phyloP scores from a whole-genome alignment of 1,140 invertebrate species.

The Musca domestica region DNA sequence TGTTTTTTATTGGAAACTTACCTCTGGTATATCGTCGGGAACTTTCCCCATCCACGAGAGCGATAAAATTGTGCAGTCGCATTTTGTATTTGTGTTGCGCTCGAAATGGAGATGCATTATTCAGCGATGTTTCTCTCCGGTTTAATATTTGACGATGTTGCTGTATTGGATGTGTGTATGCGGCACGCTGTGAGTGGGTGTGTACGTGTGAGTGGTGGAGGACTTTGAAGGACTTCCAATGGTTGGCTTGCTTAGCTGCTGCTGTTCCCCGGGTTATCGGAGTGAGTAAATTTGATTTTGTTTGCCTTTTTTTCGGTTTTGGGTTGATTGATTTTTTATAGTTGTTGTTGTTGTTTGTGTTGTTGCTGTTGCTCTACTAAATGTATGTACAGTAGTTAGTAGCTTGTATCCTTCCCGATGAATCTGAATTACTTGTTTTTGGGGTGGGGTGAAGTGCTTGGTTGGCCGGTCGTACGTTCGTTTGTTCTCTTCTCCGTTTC shows the following conservation, averaged over 20 bases:
- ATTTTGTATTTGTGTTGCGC: conserved; percentile 85
- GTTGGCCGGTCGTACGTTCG: not conserved
- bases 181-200: no score
- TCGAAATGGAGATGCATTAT: conserved; percentile 90
- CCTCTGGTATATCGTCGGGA: conserved; percentile 89
- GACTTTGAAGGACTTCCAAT: no score
- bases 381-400: no score
- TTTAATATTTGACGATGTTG: no score
- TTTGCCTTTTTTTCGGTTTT: not conserved
- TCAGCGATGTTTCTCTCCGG: not conserved
- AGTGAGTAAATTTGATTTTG: not conserved
- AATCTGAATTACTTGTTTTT: no score
- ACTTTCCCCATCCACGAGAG: conserved; percentile 98
- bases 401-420: no score
- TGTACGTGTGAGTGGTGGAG: not conserved
- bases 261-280: no score
- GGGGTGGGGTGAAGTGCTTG: no score
- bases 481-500: not conserved
- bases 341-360: no score
- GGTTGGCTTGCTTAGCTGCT: no score
- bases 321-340: not conserved
- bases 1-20: conserved; percentile 55
- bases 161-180: no score
- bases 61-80: conserved; percentile 91
- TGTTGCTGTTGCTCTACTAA: no score